A percentile compares a stretch with the other conserved stretches of the same genome.
These are phyloP conservation scores for Muraenolepis orangiensis DNA, from an alignment of 2,797 vertebrate species.

Conservation along the genomic window DNA sequence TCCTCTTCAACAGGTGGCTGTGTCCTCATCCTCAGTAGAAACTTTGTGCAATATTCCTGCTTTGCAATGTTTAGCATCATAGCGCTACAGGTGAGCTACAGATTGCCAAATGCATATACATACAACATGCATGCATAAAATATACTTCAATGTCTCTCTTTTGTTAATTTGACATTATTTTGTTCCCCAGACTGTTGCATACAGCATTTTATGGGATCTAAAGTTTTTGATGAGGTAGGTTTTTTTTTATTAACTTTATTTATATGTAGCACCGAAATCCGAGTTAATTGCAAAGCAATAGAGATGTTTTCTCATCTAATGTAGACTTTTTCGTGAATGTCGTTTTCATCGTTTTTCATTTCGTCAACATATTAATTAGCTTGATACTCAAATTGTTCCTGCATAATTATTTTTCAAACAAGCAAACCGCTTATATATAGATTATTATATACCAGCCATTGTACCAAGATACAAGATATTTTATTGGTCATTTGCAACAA, in stretches of 20 bases:
- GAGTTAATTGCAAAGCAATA: not conserved
- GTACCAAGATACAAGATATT: no score
- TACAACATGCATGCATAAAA: not conserved
- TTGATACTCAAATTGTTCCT: no score
- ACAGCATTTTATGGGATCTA: slow-evolving; percentile 98
- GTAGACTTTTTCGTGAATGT: no score
- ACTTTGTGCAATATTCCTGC: slow-evolving; percentile 97
- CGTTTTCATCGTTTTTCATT: no score
- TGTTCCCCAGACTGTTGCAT: slow-evolving; percentile 87
- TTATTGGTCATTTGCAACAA: no score
- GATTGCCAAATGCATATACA: not conserved
- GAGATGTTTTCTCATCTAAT: not conserved
- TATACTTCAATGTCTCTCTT: slow-evolving; percentile 13
- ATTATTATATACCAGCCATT: no score
- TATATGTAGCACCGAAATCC: no score
- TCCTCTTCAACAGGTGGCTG: slow-evolving; percentile 82
- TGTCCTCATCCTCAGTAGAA: slow-evolving; percentile 94
- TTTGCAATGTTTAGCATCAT: slow-evolving; percentile 97
- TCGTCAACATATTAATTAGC: no score
- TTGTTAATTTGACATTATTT: slow-evolving; percentile 16
- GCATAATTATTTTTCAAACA: no score
- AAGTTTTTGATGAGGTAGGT: slow-evolving; percentile 98
- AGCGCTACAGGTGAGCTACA: slow-evolving; percentile 86
- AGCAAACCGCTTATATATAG: no score
- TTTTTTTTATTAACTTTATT: not conserved